phyloP scores from a whole-genome alignment of 2,797 vertebrate genomes.

The Pempheris klunzingeri region DNA sequence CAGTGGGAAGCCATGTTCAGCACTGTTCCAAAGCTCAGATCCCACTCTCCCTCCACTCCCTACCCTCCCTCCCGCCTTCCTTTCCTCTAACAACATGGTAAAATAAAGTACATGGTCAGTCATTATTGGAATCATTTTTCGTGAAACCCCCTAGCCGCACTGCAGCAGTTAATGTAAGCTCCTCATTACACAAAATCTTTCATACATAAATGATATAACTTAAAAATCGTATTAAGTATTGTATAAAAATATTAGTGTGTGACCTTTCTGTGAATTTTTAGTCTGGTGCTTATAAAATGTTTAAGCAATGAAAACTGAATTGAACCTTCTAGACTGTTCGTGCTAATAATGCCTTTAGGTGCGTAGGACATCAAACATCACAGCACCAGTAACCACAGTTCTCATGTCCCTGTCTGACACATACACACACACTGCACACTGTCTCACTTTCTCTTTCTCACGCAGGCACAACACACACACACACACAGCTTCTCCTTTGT shows the following conservation, averaged over 20 bases:
- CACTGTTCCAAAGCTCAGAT: slow-evolving; percentile 46
- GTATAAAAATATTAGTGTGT: slow-evolving; percentile 64
- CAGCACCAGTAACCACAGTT: slow-evolving; percentile 31
- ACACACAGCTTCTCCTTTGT: background rate
- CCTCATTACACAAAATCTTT: slow-evolving; percentile 64
- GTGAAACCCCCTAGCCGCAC: slow-evolving; percentile 35
- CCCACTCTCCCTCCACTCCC: slow-evolving; percentile 9
- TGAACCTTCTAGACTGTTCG: slow-evolving; percentile 49
- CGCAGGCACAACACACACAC: slow-evolving; percentile 1
- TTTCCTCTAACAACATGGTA: slow-evolving; percentile 38
- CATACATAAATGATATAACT: slow-evolving; percentile 61
- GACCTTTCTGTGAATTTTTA: slow-evolving; percentile 69
- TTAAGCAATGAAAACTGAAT: slow-evolving; percentile 65
- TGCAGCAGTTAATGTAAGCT: slow-evolving; percentile 55
- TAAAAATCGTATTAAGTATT: slow-evolving; percentile 58
- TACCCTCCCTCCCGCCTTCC: background rate
- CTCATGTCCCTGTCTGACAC: slow-evolving; percentile 30
- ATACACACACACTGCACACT: slow-evolving; percentile 11
- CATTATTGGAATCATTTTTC: slow-evolving; percentile 55
- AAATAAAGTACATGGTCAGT: slow-evolving; percentile 53
- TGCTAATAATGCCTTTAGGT: slow-evolving; percentile 71
- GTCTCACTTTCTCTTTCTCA: background rate
- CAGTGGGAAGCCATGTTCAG: slow-evolving; percentile 49
- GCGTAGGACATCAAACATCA: slow-evolving; percentile 54
- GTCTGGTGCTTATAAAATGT: slow-evolving; percentile 63